These are phyloP conservation scores for Masticophis lateralis DNA, from an alignment of 2,797 vertebrate genomes.

Conservation along the genomic window DNA sequence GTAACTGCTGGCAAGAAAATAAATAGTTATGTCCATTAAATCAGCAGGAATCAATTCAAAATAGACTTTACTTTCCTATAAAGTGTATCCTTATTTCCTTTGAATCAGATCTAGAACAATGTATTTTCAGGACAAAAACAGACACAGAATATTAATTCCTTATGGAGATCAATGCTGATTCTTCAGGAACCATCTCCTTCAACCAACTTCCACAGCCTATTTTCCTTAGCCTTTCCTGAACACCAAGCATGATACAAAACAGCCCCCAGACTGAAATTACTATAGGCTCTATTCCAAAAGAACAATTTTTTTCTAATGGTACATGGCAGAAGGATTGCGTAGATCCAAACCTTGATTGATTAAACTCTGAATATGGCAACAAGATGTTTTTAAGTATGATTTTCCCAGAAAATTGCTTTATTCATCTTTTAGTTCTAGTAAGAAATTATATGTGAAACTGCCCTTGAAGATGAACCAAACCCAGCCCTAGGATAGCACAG, in stretches of 20 bases:
- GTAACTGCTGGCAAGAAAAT: not conserved
- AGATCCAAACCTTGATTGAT: not conserved
- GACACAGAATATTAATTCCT: not conserved
- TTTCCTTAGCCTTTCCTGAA: not conserved
- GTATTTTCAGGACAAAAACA: not conserved
- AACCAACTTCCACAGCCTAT: not conserved
- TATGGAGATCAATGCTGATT: not conserved
- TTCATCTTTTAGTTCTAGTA: not conserved
- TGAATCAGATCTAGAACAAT: not conserved
- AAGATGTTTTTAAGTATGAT: not conserved
- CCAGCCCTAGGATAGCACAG: not conserved
- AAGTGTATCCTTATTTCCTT: not conserved
- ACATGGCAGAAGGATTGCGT: not conserved
- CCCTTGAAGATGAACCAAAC: not conserved
- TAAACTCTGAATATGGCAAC: too few species aligned
- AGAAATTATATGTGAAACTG: not conserved
- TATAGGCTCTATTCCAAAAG: not conserved
- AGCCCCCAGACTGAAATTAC: not conserved
- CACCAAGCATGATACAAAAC: not conserved
- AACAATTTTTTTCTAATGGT: not conserved
- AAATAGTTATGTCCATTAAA: not conserved
- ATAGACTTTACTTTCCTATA: not conserved
- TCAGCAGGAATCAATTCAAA: not conserved
- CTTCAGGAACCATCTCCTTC: not conserved
- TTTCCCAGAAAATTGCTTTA: not conserved